Evolutionary conservation across 2,113 vertebrate species (phyloP), one percentile per base, ranked within the genome.

Genomic region (Uropsilus gracilis): DNA sequence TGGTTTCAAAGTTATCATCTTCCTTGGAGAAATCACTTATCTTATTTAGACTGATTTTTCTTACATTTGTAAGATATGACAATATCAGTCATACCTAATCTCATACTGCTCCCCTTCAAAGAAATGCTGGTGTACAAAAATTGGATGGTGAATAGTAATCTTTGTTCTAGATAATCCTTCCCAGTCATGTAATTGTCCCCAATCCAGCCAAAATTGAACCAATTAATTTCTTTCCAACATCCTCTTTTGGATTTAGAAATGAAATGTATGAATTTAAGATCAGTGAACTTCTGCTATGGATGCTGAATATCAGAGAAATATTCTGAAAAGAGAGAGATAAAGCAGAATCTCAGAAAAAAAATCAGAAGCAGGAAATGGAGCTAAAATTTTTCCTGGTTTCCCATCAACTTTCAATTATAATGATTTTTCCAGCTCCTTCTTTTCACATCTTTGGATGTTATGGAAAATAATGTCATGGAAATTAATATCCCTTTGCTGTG

Each of bases 21-120:
- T 8, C 18, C 88, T 85, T 68, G 18, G 22, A 57, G 30, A 26
- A 71, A 24, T 53, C 44, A 57, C 3, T 77, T 91, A 61, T 5
- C 13, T 7, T 71, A 30, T 30, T 87, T n/a, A 92, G 57, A 78
- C 3, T 86, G 22, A 72, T 76, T 92, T 92, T 94, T 88, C 20
- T 83, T 48, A 66, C 12, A 20, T 5, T 10, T 92, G 6, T 68
- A 61, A 86, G 55, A 86, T 90, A 86, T 88, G 28, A 37, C 24
- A 84, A 34, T 69, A 55, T 1, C 2, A 50, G 32, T 26, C 24
- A 42, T 42, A 66, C 14, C 18, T 90, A 69, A 55, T 11, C 7
- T 82, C 42, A 82, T 46, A 86, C 20, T 77, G 18, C 0, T 34
- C 48, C 30, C 32, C 6, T 71, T 82, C 76, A 71, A 28, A 9